Evolutionary conservation across 1,140 invertebrate species (phyloP), one percentile per base, ranked within the genome.

Genomic region (Drosophila ercepeae): DNA sequence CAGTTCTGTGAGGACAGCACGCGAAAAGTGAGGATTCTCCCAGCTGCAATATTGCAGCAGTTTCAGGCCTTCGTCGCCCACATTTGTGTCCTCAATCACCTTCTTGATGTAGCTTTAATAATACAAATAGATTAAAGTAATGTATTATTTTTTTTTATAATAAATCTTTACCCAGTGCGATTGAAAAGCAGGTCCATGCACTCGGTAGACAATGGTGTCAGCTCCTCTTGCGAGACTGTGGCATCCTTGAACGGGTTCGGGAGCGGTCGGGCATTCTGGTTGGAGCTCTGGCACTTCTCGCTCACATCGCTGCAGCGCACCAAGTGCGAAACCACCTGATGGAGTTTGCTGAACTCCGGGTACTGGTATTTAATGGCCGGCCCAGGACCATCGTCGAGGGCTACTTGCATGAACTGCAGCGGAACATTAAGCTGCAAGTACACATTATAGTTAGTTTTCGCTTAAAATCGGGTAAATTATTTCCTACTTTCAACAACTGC

Each of bases 321-420:
- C 55, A 99, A 91, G 91, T 96, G 95, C 25, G 97, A 98, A 23
- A 99, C 97, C 23, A 99, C 96, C 92, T 98, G 97, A 92, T 98
- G 98, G 39, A 99, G 93, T 92, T 99, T 99, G 42, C 96, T 96
- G 18, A 99, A 93, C 92, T 99, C 98, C 1, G 97, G 96, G 92
- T 98, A 98, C 92, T 99, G 98, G 91, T 98, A 99, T 92, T 99
- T 99, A 75, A 98, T 98, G 9, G 97, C 94, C 8, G 97, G 96
- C 5, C 97, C 96, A 2, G 97, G 96, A 0, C 97, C 96, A 90
- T 99, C 98, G 89, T 99, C 98, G 70, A 99, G 93, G 3, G 98
- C 97, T 8, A 99, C 95, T 52, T 95, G 92, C 93, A 99, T 97
- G 83, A 99, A 97, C 41, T 96, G 95, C 29, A 96, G 95, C 36